These are phyloP conservation scores for Platorchestia sp. DNA, from an alignment of 1,140 invertebrate genomes.

Conservation along the genomic window DNA sequence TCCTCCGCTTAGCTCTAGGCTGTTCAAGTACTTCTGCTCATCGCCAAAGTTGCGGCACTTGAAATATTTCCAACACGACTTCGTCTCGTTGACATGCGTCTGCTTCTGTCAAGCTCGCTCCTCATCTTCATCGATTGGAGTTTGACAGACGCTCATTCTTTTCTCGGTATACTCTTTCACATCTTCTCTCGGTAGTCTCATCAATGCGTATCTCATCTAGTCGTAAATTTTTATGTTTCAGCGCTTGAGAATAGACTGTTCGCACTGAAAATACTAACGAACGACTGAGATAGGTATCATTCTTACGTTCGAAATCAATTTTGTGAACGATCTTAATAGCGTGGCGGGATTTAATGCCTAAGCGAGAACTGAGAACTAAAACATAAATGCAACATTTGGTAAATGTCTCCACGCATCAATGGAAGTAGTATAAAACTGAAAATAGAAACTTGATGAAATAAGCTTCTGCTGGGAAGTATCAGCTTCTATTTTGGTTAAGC, in stretches of 20 bases:
- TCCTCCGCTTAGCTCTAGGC: conserved; percentile 7
- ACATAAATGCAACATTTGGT: too few species aligned
- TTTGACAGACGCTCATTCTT: background rate
- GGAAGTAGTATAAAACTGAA: too few species aligned
- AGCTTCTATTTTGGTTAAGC: too few species aligned
- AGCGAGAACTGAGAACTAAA: background rate
- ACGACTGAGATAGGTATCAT: background rate
- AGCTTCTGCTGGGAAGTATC: too few species aligned
- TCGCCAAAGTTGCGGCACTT: background rate
- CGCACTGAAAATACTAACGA: background rate
- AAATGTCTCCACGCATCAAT: too few species aligned
- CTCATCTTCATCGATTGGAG: background rate
- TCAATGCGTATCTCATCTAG: background rate
- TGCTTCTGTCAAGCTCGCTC: conserved; percentile 13
- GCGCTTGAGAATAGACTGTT: background rate
- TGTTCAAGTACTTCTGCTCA: background rate
- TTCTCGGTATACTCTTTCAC: background rate
- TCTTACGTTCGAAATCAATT: background rate
- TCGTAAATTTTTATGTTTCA: background rate
- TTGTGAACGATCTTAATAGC: background rate
- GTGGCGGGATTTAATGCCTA: background rate
- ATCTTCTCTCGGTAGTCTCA: background rate
- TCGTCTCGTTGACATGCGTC: background rate
- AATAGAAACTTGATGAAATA: too few species aligned
- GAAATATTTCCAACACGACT: conserved; percentile 28